Percentiles rank a stretch among this genome's conserved stretches.
These are phyloP conservation scores for Triplophysa dalaica DNA, from an alignment of 2,113 vertebrate genomes.

Conservation along the genomic window DNA sequence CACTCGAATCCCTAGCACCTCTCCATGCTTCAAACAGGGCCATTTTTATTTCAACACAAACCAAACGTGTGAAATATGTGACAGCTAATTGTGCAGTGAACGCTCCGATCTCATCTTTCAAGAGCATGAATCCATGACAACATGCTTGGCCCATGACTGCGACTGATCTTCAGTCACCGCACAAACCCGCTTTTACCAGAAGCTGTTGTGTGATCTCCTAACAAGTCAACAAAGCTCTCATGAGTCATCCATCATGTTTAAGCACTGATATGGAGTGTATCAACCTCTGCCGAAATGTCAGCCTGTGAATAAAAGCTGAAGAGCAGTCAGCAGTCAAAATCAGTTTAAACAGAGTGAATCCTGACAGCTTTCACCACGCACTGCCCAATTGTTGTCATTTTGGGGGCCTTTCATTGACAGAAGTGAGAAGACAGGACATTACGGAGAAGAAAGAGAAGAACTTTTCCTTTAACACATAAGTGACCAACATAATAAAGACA, in stretches of 20 bases:
- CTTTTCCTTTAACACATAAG: too few species aligned
- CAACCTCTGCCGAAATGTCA: constrained; percentile 35
- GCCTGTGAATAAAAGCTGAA: constrained; percentile 10
- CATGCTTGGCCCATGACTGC: not conserved
- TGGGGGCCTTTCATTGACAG: not conserved
- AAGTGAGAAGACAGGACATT: not conserved
- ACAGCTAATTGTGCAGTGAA: not conserved
- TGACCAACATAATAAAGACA: too few species aligned
- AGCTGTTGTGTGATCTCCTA: constrained; percentile 21
- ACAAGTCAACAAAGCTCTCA: constrained; percentile 32
- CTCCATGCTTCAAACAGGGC: not conserved
- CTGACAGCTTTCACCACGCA: constrained; percentile 6
- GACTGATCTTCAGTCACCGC: constrained; percentile 14
- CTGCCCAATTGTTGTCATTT: not conserved
- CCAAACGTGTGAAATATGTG: not conserved
- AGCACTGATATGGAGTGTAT: constrained; percentile 17
- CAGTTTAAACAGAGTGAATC: constrained; percentile 24
- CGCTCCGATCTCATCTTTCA: not conserved
- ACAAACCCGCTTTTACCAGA: constrained; percentile 9
- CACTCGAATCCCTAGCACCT: not conserved
- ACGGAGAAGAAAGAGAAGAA: not conserved
- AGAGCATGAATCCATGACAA: not conserved
- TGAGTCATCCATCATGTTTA: constrained; percentile 30
- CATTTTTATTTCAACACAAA: not conserved
- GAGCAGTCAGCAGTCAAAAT: not conserved